phyloP scores from a whole-genome alignment of 2,113 vertebrate genomes.

The Donacobius atricapilla region DNA sequence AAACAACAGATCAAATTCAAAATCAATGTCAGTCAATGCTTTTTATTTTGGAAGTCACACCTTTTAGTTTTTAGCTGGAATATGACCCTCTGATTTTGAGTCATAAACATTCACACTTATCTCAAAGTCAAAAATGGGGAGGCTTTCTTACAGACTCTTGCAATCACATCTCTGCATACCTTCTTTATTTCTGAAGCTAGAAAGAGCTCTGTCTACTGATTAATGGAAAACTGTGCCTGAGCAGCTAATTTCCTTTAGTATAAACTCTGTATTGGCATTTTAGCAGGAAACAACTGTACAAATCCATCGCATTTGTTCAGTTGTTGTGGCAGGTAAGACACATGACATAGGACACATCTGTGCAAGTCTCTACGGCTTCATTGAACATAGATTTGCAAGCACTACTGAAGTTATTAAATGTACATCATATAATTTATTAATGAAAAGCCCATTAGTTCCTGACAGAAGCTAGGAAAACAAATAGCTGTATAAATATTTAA shows the following conservation, averaged over 20 bases:
- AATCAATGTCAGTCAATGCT: background rate
- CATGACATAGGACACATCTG: background rate
- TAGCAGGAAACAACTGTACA: background rate
- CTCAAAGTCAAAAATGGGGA: background rate
- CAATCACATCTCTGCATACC: background rate
- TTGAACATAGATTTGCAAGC: background rate
- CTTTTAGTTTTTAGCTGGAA: background rate
- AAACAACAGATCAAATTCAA: background rate
- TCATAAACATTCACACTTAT: background rate
- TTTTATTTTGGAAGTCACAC: background rate
- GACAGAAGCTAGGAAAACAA: background rate
- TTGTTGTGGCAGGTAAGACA: background rate
- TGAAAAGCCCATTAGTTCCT: background rate
- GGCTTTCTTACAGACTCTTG: background rate
- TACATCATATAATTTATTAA: background rate
- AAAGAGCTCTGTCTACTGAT: background rate
- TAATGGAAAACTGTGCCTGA: background rate
- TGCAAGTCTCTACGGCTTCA: background rate
- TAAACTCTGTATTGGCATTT: background rate
- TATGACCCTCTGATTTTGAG: background rate
- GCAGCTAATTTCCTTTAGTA: background rate
- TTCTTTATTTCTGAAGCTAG: background rate
- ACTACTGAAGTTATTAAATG: background rate
- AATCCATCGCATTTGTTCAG: background rate
- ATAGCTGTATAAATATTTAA: conserved; percentile 2